Conservation (phyloP, 2,113 vertebrate species). For the Paramormyrops kingsleyae region DNA sequence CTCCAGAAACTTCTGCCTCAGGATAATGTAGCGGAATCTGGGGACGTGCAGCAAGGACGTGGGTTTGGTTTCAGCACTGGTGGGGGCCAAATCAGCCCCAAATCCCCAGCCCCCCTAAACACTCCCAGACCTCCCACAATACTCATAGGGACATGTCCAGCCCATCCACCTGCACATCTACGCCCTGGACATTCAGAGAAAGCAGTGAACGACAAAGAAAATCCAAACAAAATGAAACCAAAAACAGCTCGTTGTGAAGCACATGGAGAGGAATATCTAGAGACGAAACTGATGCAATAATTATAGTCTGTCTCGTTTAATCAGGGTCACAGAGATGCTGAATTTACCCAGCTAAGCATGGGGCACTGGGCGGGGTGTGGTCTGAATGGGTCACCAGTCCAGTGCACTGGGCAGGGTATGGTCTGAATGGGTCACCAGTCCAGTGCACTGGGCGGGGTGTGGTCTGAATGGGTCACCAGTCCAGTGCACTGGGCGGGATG, state of each 20-base stretch:
- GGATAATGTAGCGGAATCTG: constrained; percentile 92
- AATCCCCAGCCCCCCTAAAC: neutral
- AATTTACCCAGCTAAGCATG: neutral
- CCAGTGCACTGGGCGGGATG: no score
- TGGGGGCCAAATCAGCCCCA: neutral
- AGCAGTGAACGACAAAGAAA: neutral
- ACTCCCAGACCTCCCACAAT: neutral
- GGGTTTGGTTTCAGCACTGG: neutral
- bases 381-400: neutral
- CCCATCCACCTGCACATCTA: neutral
- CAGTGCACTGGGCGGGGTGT: no score
- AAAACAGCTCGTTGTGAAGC: neutral
- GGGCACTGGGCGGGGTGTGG: neutral
- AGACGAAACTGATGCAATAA: neutral
- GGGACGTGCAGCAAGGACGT: neutral
- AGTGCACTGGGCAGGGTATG: neutral
- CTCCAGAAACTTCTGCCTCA: constrained; percentile 96
- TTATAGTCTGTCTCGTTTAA: neutral
- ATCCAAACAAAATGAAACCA: neutral
- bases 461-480: no score
- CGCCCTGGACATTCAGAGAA: neutral
- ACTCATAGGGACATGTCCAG: neutral
- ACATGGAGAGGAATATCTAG: neutral
- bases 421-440: no score
- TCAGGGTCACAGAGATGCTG: neutral